phyloP scores from a whole-genome alignment of 2,113 vertebrate species.

The Mesitornis unicolor region DNA sequence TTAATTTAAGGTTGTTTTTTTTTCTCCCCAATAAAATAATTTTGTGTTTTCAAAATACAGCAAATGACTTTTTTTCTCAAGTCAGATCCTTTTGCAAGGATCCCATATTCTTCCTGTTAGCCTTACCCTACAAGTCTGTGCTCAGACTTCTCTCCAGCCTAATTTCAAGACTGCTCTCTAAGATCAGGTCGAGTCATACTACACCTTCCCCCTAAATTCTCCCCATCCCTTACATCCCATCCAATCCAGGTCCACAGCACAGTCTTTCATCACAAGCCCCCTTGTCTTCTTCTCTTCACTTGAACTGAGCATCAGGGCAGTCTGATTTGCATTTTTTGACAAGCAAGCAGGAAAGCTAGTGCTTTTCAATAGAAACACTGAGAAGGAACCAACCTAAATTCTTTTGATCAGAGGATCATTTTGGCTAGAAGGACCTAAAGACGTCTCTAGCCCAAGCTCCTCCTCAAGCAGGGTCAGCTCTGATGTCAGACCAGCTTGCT shows the following conservation, averaged over 20 bases:
- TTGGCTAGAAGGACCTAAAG: not conserved
- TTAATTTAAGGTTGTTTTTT: not conserved
- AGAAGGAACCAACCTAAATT: not conserved
- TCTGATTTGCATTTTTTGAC: not conserved
- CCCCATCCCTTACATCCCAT: not conserved
- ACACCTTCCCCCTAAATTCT: not conserved
- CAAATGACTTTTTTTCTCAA: not conserved
- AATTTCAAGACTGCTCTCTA: not conserved
- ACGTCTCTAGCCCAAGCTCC: not conserved
- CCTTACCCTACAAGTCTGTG: not conserved
- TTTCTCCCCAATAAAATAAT: not conserved
- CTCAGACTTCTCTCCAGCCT: not conserved
- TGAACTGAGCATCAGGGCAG: not conserved
- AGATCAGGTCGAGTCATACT: not conserved
- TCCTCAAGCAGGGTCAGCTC: not conserved
- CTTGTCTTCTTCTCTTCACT: not conserved
- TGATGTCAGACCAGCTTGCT: not conserved
- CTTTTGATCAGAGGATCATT: not conserved
- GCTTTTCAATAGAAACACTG: not conserved
- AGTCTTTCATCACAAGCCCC: fast-evolving
- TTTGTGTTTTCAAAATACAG: not conserved
- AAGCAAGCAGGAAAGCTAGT: not conserved
- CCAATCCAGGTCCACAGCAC: not conserved
- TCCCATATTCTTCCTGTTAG: not conserved
- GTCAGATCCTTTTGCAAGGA: not conserved